Base-by-base conservation (phyloP, 2,888 invertebrate species). In the Spilosoma lubricipeda region DNA sequence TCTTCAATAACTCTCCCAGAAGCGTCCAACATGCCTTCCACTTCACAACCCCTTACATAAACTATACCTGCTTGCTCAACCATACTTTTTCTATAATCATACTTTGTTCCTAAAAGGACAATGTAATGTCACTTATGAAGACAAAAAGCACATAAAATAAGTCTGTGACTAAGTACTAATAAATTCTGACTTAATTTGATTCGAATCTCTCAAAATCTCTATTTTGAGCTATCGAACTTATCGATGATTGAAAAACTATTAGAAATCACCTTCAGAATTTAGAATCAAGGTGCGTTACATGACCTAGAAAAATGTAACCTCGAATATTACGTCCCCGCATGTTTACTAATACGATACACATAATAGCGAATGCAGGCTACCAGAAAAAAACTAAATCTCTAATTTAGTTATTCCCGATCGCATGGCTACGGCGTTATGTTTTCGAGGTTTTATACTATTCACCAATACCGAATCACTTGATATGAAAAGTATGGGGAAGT, bases 1-100 rank as follows among this genome's bases (percentile, higher is more conserved):
- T 99, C 99, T 91, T 99, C 99, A 74, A 99, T 99, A 7, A 99
- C 98, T 79, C 98, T 96, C 0, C 99, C 99, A 76, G 98, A 98
- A 15, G 98, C 98, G 90, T 99, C 99, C 71, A 99, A 93, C 98
- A 99, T 98, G 2, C 99, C 99, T 92, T 99, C 99, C 48, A 99
- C 97, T 93, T 99, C 99, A 93, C 99, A 99, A 0, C 99, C 99
- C 30, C 99, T 96, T 0, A 99, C 99, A 88, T 97, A 98, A 0
- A 97, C 97, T 81, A 99, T 96, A 0, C 99, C 99, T 4, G 99
- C 98, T 96, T 99, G 99, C 0, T 99, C 98, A 42, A 99, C 97
- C 93, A 99, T 99, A 13, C 98, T 98, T 82, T 98, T 96, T 85
- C 98, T 97, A 84, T 97, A 97, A 90, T 98, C 97, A 88, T 98